A percentile compares a stretch with the other conserved stretches of the same genome.
Evolutionary conservation across 2,797 vertebrate genomes (phyloP).

Genomic region (Gallinago nigripennis): DNA sequence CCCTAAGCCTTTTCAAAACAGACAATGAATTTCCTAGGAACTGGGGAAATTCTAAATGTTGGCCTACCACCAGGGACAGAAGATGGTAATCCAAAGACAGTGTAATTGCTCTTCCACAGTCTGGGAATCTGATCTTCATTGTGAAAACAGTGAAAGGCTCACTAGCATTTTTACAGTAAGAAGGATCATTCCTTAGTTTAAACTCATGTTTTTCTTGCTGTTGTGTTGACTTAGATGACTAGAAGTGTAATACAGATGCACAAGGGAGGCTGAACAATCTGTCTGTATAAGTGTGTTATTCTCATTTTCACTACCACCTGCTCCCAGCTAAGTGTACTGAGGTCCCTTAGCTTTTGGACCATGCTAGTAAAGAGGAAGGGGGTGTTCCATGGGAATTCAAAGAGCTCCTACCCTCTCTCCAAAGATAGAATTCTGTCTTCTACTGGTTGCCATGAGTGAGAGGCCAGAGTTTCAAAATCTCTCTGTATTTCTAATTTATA

Average conservation of each 20-base stretch:
- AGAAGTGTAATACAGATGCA: not conserved
- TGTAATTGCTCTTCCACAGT: not conserved
- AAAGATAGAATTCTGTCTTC: not conserved
- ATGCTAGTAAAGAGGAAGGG: not conserved
- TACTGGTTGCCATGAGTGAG: not conserved
- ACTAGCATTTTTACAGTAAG: not conserved
- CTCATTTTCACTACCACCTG: not conserved
- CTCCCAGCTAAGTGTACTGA: not conserved
- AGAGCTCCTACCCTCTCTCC: not conserved
- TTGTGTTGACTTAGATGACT: not conserved
- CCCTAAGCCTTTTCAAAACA: slow-evolving; percentile 3
- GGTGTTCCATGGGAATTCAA: not conserved
- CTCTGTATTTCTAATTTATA: not conserved
- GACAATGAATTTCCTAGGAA: not conserved
- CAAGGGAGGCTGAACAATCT: not conserved
- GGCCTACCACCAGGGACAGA: not conserved
- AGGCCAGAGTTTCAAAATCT: not conserved
- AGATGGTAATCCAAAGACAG: not conserved
- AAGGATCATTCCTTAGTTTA: not conserved
- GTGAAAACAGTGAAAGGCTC: not conserved
- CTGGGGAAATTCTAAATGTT: not conserved
- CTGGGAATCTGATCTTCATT: not conserved
- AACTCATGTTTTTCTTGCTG: not conserved
- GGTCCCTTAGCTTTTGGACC: not conserved
- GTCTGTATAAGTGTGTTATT: not conserved